Evolutionary conservation across 2,797 vertebrate species (phyloP).

Genomic region (Loris lydekkerianus): DNA sequence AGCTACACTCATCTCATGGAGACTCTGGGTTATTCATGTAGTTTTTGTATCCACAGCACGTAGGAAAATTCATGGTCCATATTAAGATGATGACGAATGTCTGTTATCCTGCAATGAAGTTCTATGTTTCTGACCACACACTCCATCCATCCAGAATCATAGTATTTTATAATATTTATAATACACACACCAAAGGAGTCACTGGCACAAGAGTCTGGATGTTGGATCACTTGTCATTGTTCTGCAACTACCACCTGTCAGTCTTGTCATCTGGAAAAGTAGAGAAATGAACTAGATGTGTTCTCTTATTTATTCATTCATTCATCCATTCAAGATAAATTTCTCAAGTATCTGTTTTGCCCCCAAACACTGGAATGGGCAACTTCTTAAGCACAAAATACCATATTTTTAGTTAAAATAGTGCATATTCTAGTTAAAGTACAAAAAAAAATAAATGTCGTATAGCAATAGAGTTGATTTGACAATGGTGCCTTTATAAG

Average conservation of each 20-base stretch:
- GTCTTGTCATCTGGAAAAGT: not conserved
- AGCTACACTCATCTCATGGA: not conserved
- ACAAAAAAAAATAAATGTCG: not conserved
- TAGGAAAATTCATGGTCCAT: not conserved
- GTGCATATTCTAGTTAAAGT: constrained; percentile 6
- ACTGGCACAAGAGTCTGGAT: not conserved
- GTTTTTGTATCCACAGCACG: not conserved
- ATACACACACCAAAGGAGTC: not conserved
- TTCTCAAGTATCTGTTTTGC: not conserved
- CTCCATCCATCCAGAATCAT: not conserved
- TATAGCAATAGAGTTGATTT: not conserved
- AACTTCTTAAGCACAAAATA: not conserved
- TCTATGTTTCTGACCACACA: not conserved
- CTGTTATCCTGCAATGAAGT: not conserved
- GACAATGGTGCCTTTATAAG: constrained; percentile 1
- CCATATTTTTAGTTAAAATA: constrained; percentile 25
- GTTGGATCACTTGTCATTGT: not conserved
- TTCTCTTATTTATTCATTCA: not conserved
- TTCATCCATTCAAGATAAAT: not conserved
- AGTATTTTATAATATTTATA: not conserved
- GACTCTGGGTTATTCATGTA: not conserved
- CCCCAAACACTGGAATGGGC: not conserved
- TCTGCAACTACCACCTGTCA: not conserved
- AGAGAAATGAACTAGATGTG: not conserved
- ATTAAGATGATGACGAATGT: not conserved